These are phyloP conservation scores for Ornithoptera priamus DNA, from an alignment of 2,888 invertebrate species.

Conservation along the genomic window DNA sequence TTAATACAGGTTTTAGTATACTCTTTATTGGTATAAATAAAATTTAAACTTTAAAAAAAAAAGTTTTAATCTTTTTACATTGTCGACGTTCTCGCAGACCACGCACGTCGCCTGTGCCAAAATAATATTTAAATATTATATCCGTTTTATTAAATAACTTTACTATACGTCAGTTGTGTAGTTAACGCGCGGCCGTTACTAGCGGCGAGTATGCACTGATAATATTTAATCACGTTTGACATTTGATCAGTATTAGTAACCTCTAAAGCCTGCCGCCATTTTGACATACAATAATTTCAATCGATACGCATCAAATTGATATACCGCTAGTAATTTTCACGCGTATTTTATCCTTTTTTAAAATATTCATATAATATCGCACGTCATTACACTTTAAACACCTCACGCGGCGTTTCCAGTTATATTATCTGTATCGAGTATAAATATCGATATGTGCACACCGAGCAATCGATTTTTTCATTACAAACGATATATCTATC, in stretches of 20 bases:
- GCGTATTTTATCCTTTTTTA: background rate
- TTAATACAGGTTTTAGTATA: conserved; percentile 68
- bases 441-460: too few species aligned
- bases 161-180: conserved; percentile 31
- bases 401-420: background rate
- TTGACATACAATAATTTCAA: background rate
- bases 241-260: conserved; percentile 15
- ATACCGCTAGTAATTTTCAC: conserved; percentile 19
- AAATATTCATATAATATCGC: background rate
- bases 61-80: conserved; percentile 44
- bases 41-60: conserved; percentile 38
- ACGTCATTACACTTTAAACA: conserved; percentile 1
- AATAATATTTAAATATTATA: conserved; percentile 66
- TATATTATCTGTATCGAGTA: conserved; percentile 6
- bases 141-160: conserved; percentile 51
- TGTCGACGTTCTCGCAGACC: conserved; percentile 52
- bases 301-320: background rate
- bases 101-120: conserved; percentile 75
- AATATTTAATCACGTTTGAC: background rate
- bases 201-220: conserved; percentile 27
- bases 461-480: too few species aligned
- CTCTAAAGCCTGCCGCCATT: background rate
- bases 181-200: conserved; percentile 32
- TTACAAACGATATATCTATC: too few species aligned
- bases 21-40: conserved; percentile 53